These are phyloP conservation scores for Tympanuchus pallidicinctus DNA, from an alignment of 2,113 vertebrate genomes.

Conservation along the genomic window DNA sequence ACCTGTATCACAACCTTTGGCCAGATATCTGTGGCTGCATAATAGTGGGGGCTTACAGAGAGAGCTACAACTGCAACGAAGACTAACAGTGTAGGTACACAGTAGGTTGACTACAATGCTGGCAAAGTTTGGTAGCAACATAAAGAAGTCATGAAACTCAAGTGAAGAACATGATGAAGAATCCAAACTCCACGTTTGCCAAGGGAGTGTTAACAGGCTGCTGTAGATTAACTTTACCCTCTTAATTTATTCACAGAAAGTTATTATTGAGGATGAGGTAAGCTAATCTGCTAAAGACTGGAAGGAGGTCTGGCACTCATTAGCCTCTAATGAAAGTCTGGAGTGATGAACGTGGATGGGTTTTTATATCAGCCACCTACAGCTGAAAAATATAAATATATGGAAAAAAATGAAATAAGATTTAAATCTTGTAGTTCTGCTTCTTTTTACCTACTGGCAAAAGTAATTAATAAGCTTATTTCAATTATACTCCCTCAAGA, in stretches of 20 bases:
- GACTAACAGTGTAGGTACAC: rapidly evolving
- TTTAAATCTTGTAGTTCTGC: background rate
- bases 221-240: background rate
- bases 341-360: background rate
- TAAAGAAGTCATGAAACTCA: background rate
- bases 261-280: background rate
- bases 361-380: background rate
- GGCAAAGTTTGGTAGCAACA: background rate
- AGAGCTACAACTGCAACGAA: background rate
- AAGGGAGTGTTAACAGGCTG: background rate
- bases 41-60: background rate
- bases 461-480: background rate
- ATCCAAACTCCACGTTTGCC: background rate
- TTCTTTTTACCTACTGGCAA: background rate
- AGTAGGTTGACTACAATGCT: background rate
- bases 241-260: background rate
- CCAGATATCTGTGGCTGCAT: too few species aligned
- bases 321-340: background rate
- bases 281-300: background rate
- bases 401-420: background rate
- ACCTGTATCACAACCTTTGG: too few species aligned
- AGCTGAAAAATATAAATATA: background rate
- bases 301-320: background rate
- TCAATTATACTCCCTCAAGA: background rate
- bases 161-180: background rate